Evolutionary conservation across 1,140 invertebrate genomes (phyloP).

Genomic region (Wiebesia pumilae): DNA sequence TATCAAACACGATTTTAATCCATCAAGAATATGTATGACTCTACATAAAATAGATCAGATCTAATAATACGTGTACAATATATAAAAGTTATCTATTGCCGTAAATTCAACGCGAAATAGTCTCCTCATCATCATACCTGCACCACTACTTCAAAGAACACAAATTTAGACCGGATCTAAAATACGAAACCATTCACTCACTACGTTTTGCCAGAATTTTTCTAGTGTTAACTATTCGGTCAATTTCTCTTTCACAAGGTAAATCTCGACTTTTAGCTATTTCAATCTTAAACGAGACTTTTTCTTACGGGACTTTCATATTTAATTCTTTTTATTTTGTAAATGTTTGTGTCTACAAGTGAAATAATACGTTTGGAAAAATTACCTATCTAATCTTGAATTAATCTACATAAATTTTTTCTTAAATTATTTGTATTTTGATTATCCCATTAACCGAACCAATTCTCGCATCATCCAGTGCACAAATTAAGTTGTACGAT

Average conservation of each 20-base stretch:
- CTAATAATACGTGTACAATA: not conserved
- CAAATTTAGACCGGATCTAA: constrained; percentile 34
- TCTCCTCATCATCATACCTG: constrained; percentile 24
- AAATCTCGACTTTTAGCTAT: not conserved
- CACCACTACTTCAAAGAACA: constrained; percentile 16
- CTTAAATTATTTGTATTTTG: too few species aligned
- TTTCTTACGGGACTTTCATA: not conserved
- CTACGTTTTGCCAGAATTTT: constrained; percentile 10
- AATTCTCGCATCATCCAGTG: constrained; percentile 9
- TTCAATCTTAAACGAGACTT: not conserved
- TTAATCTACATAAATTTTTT: not conserved
- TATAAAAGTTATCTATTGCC: not conserved
- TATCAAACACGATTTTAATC: not conserved
- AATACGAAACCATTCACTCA: constrained; percentile 1
- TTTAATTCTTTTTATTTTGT: too few species aligned
- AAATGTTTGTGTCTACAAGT: too few species aligned
- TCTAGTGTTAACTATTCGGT: not conserved
- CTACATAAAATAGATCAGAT: not conserved
- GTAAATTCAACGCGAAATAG: constrained; percentile 7
- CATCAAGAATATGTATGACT: too few species aligned
- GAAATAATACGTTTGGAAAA: too few species aligned
- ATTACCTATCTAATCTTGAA: too few species aligned
- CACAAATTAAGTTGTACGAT: constrained; percentile 31
- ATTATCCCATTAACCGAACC: too few species aligned
- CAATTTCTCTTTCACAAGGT: not conserved